A percentile compares a stretch with the other conserved stretches of the same genome.
Evolutionary conservation across 2,797 vertebrate species (phyloP).

Genomic region (Peromyscus attwateri): DNA sequence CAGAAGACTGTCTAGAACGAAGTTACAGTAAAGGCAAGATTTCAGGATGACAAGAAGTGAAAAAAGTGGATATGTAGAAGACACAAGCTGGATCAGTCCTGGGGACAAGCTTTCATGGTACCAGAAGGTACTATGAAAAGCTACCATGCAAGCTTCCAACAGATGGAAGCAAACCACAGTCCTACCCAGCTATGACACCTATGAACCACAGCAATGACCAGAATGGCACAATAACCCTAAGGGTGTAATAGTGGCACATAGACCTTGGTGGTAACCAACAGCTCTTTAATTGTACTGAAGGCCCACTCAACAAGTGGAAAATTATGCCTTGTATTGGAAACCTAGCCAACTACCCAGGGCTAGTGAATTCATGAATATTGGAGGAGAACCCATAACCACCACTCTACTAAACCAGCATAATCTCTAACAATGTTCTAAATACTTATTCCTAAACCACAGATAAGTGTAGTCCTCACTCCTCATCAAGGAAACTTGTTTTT

Average conservation of each 20-base stretch:
- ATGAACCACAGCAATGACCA: background rate
- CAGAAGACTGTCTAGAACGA: background rate
- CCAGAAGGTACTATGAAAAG: background rate
- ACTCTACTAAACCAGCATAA: background rate
- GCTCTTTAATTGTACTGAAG: background rate
- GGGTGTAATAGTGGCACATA: background rate
- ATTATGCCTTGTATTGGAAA: background rate
- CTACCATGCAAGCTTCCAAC: background rate
- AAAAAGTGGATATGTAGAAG: background rate
- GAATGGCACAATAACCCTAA: background rate
- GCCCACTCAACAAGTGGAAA: background rate
- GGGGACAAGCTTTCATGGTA: background rate
- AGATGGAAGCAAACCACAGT: background rate
- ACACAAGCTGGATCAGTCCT: background rate
- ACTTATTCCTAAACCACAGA: background rate
- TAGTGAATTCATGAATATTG: background rate
- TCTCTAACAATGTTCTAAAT: background rate
- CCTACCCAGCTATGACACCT: background rate
- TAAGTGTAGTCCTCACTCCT: background rate
- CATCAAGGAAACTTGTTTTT: background rate
- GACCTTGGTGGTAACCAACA: background rate
- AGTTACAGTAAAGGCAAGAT: slow-evolving; percentile 46
- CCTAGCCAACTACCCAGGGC: background rate
- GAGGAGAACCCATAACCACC: background rate
- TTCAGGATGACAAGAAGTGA: background rate